Evolutionary conservation across 2,797 vertebrate species (phyloP), one percentile per base, ranked within the genome.

Genomic region (Oryzias dopingdopingensis): DNA sequence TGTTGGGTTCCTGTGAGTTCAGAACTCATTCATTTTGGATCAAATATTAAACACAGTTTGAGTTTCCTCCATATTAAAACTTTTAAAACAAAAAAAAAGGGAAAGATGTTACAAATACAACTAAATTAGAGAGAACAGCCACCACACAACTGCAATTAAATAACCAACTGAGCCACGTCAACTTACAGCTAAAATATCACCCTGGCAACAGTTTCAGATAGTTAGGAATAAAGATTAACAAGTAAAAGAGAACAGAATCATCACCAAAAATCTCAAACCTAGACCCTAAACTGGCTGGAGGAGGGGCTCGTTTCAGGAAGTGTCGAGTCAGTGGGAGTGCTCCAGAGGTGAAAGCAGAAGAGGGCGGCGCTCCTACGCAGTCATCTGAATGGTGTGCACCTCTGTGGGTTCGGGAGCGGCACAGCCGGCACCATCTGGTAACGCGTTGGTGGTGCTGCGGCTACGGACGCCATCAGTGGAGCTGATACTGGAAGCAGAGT

Each of bases 401-500:
- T 81, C 80, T 16, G 90, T 86, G 66, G 78, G 77, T 37, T 90
- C 84, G 2, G 90, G 83, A 54, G 90, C 79, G 47, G 80, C 74
- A 43, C 89, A 81, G 67, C 76, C 76, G 42, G 89, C 92, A 49
- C 86, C 93, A 59, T 96, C 94, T 37, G 91, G 87, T 6, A 89
- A 88, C 1, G 77, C 76, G 82, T 65, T 91, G 86, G 89, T 85
- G n/a, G 93, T 77, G 26, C 91, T 86, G 40, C 94, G 92, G 85
- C 88, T 92, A 62, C 93, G 94, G 26, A 77, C 42, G 6, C 93
- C 92, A 4, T 97, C 94, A 0, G 85, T 85, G 3, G 96, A 96
- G 72, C 94, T 91, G 32, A 94, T 82, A 17, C 95, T 98, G 16
- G 96, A 95, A 49, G 95, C 91, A 0, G 96, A 97, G 81, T 95